Evolutionary conservation across 2,797 vertebrate genomes (phyloP), one percentile per base, ranked within the genome.

Genomic region (Pygocentrus nattereri): DNA sequence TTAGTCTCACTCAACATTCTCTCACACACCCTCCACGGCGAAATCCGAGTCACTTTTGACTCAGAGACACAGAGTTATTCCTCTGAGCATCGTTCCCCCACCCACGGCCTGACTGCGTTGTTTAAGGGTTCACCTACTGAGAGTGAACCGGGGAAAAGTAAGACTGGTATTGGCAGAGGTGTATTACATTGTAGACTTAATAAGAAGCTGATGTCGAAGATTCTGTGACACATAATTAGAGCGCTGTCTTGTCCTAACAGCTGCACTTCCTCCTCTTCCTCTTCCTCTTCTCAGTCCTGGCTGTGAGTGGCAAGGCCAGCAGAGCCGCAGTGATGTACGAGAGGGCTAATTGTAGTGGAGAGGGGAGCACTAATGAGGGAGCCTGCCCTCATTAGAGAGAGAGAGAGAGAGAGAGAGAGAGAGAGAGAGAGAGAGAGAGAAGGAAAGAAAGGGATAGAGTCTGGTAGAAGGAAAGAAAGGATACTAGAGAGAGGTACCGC

Each of bases 341-440:
- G 86, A 87, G 85, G 79, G 85, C 82, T 90, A 89, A 92, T 90
- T 92, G 91, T 88, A 82, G 87, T 75, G 71, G 77, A 90, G 82
- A 88, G 86, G 86, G 88, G 83, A 85, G 83, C 81, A 73, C 78
- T 90, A 89, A 91, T 88, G 88, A 91, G 83, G 74, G 69, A 65
- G 68, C 72, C 69, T 82, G 72, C 52, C 74, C 85, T 78, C 84
- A 58, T 86, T 82, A 83, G 79, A 64, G 73, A 85, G 61, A 76
- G 56, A 86, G 41, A 74, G 76, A 85, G 73, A 81, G 73, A 74
- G 78, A 82, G n/a, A n/a, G n/a, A 78, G 80, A 73, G 76, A 82
- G 30, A 75, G 18, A 34, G 25, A 71, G 25, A 80, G 65, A 61
- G 61, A 82, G 25, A 64, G 77, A 83, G 64, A 82, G 74, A 62